A percentile compares a stretch with the other conserved stretches of the same genome.
These are phyloP conservation scores for Jordanella pulchra DNA, from an alignment of 2,797 vertebrate species.

Conservation along the genomic window DNA sequence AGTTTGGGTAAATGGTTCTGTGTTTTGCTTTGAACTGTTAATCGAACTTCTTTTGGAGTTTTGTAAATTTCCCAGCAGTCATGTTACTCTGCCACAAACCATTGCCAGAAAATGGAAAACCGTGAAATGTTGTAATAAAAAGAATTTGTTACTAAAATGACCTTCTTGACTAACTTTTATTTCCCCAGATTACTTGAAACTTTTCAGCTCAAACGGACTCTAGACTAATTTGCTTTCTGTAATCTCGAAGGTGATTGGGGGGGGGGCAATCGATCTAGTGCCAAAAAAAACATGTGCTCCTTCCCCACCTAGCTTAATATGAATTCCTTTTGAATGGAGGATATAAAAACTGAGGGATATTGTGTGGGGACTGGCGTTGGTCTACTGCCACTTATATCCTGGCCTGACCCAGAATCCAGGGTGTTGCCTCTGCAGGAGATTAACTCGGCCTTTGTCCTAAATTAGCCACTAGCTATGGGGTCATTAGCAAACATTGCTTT, in stretches of 20 bases:
- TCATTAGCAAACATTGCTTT: slow-evolving; percentile 57
- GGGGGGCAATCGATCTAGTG: no score
- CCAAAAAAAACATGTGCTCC: no score
- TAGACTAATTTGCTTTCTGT: neutral
- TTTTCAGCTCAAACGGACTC: no score
- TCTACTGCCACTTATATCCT: slow-evolving; percentile 38
- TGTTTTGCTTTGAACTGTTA: slow-evolving; percentile 68
- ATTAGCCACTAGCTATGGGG: slow-evolving; percentile 65
- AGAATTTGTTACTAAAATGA: slow-evolving; percentile 79
- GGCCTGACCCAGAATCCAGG: slow-evolving; percentile 44
- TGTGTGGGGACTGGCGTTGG: slow-evolving; percentile 25
- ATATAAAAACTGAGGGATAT: no score
- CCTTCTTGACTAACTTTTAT: slow-evolving; percentile 34
- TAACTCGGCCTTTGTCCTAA: slow-evolving; percentile 55
- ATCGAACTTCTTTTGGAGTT: slow-evolving; percentile 65
- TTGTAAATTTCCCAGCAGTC: slow-evolving; percentile 74
- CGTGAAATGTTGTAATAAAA: slow-evolving; percentile 85
- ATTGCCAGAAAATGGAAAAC: slow-evolving; percentile 79
- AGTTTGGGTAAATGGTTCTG: slow-evolving; percentile 60
- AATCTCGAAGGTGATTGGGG: slow-evolving; percentile 21
- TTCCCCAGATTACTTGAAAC: no score
- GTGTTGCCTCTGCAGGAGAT: slow-evolving; percentile 50
- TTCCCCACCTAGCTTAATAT: no score
- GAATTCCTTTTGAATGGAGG: no score
- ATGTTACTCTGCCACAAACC: slow-evolving; percentile 79